phyloP scores from a whole-genome alignment of 2,888 invertebrate species.

The Gastracanthus pulcherrimus region DNA sequence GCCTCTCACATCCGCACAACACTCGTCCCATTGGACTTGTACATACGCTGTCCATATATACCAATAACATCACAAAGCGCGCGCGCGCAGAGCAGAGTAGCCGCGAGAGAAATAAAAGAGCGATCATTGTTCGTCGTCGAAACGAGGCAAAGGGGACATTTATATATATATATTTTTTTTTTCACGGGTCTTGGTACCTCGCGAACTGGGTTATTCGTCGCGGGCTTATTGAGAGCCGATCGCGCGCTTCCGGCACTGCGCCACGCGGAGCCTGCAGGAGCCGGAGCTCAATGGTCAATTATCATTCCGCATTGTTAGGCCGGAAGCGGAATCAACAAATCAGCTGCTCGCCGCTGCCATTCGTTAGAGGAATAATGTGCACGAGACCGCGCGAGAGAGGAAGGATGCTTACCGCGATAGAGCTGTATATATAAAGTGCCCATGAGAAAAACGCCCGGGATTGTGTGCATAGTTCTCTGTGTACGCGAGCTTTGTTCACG shows the following conservation, averaged over 20 bases:
- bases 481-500: no score
- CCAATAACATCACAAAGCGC: neutral
- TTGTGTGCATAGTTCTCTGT: no score
- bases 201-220: constrained; percentile 28
- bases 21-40: neutral
- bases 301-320: constrained; percentile 25
- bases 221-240: constrained; percentile 34
- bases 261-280: neutral
- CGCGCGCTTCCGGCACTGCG: constrained; percentile 27
- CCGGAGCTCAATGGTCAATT: constrained; percentile 22
- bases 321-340: constrained; percentile 50
- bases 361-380: neutral
- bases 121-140: neutral
- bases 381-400: neutral
- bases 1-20: no score
- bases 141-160: neutral
- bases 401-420: no score
- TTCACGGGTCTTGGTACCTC: neutral
- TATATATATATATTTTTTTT: neutral
- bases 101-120: neutral
- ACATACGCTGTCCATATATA: no score
- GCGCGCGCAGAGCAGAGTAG: neutral
- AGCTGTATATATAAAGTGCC: no score
- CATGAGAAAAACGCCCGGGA: neutral
- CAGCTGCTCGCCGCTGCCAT: neutral